phyloP scores from a whole-genome alignment of 2,797 vertebrate genomes.

The Anguilla marmorata region DNA sequence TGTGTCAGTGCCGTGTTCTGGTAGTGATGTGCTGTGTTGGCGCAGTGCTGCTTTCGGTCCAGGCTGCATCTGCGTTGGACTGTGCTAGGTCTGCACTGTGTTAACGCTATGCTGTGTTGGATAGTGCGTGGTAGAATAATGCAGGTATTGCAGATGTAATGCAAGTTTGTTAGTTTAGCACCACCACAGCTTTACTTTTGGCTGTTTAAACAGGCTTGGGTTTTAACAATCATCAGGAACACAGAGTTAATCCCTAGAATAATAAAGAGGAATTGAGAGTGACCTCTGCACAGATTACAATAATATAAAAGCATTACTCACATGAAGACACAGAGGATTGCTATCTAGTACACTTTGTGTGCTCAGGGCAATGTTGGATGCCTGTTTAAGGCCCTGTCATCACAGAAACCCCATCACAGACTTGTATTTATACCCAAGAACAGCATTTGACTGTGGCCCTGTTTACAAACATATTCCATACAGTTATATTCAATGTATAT shows the following conservation, averaged over 20 bases:
- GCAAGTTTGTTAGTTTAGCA: background rate
- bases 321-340: background rate
- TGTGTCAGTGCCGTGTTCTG: too few relatives aligned
- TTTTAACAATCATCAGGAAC: background rate
- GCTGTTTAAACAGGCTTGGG: background rate
- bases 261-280: background rate
- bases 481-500: too few relatives aligned
- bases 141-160: background rate
- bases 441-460: background rate
- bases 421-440: background rate
- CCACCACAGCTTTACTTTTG: background rate
- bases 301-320: slow-evolving; percentile 13
- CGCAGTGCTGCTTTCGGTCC: background rate
- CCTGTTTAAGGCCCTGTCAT: background rate
- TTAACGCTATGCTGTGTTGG: background rate
- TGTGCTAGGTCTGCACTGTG: background rate
- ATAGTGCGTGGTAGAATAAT: background rate
- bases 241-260: slow-evolving; percentile 4
- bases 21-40: too few relatives aligned
- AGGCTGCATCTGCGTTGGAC: background rate
- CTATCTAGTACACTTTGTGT: background rate
- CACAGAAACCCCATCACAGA: background rate
- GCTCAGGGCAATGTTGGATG: background rate
- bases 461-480: too few relatives aligned
- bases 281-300: background rate